Base-by-base conservation (phyloP, 2,113 vertebrate genomes). In the Vidua chalybeata region DNA sequence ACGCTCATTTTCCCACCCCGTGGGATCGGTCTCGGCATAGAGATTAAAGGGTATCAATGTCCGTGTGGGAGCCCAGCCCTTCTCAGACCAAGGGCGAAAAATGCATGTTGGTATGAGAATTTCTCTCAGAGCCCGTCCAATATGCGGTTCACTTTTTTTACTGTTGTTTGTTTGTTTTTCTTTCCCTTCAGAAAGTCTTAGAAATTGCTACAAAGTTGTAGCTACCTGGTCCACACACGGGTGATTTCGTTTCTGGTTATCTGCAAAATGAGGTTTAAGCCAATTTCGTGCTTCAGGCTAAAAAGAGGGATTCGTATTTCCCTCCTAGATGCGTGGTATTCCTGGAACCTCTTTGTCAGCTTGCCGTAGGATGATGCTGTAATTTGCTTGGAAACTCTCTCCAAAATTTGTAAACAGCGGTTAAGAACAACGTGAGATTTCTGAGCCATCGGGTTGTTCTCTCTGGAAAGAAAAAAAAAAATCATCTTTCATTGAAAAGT, bases 201-300 rank as follows among this genome's bases (percentile, higher is more conserved):
- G 55, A 18, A 54, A 67, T 19, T 26, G 45, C 69, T 61, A 41
- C 15, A 59, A 55, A 88, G 76, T 87, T 92, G 39, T 63, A 56
- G 82, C 33, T 68, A 16, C 56, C 19, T 31, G 4, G 51, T 86
- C 68, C 73, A 22, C 26, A 46, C 79, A 45, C 64, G 27, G 79
- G 18, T 93, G 48, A 86, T 90, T 96, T 94, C 85, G 73, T 92
- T 96, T 84, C 90, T 71, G 76, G 79, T 93, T 88, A 84, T 95
- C 93, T 81, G 68, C 73, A 93, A 92, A 95, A 93, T 92, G 88
- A 94, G 90, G 61, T 84, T 92, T 96, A 92, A 96, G 88, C 88
- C 93, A 94, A 93, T 96, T 96, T 95, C n/a, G 83, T 94, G 94
- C 83, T 95, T 75, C 64, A 51, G 79, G 73, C 90, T 93, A 72